Conservation (phyloP, 2,797 vertebrate species). For the Loriculus beryllinus region DNA sequence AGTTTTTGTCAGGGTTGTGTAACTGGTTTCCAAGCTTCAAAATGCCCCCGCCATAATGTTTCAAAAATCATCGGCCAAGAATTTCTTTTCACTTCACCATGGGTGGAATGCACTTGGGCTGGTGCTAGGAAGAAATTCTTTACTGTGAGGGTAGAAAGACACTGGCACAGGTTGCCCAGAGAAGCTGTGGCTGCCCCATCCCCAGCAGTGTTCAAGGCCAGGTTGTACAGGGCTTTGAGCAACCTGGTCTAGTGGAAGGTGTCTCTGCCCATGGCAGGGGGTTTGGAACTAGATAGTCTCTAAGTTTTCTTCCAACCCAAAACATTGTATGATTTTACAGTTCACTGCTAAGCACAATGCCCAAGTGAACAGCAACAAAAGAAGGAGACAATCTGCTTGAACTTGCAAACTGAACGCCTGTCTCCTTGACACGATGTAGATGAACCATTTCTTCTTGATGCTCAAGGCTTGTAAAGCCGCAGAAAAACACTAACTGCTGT, state of each 20-base stretch:
- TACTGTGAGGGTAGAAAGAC: neutral
- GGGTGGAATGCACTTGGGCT: neutral
- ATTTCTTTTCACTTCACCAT: neutral
- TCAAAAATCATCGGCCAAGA: neutral
- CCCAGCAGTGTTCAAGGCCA: neutral
- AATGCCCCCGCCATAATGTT: neutral
- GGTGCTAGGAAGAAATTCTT: neutral
- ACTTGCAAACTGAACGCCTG: neutral
- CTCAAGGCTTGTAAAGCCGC: neutral
- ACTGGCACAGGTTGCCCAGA: neutral
- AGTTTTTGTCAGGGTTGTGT: neutral
- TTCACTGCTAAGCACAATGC: neutral
- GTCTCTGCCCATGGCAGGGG: neutral
- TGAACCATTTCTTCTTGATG: neutral
- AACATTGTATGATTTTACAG: neutral
- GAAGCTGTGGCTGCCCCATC: neutral
- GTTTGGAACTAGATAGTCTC: neutral
- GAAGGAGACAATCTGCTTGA: neutral
- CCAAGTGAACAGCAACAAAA: neutral
- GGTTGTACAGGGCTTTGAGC: neutral
- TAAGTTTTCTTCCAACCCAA: neutral
- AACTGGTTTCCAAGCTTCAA: neutral
- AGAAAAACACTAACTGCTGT: neutral
- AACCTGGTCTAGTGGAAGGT: neutral
- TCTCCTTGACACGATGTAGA: neutral